Evolutionary conservation across 1,140 invertebrate species (phyloP), one percentile per base, ranked within the genome.

Genomic region (Sitodiplosis mosellana): DNA sequence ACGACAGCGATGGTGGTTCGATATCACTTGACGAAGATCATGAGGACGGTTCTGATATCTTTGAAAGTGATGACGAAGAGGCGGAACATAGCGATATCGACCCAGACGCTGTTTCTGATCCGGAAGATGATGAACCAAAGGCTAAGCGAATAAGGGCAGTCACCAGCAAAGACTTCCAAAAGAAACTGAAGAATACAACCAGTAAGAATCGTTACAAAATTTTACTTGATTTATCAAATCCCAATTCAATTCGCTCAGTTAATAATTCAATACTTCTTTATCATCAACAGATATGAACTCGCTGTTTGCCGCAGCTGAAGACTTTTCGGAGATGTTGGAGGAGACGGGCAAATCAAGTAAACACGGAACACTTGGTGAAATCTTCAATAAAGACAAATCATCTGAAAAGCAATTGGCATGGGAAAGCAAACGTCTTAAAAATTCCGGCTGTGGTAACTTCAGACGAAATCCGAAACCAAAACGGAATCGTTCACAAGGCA

Each of bases 261-360:
- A n/a, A n/a, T n/a, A n/a, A n/a, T 38, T 50, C 42, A 41, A 40
- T 27, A 14, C 45, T 10, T 34, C 18, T 21, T 33, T 52, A 8
- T 46, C 37, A 34, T 34, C 46, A 37, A 10, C 36, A 67, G 65
- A 63, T 49, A 59, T 73, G 45, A 67, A 68, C 2, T 72, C 71
- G 1, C 52, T 78, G 22, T 82, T 81, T 58, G 75, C 78, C n/a
- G 78, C 78, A 1, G 78, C 78, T 0, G 80, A 82, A 63, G 74
- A 82, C 57, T 83, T 82, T 57, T 75, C 80, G 1, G 77, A 78
- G 18, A 68, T 82, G 53, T 54, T 83, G 34, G 80, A 82, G 59
- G 73, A 80, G 50, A 75, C 77, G 21, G 75, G 75, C 2, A 66
- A 68, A 38, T 69, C 69, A 1, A 75, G 72, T 48, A 77, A 75